Evolutionary conservation across 2,888 invertebrate species (phyloP), one percentile per base, ranked within the genome.

Genomic region (Empis stercorea): DNA sequence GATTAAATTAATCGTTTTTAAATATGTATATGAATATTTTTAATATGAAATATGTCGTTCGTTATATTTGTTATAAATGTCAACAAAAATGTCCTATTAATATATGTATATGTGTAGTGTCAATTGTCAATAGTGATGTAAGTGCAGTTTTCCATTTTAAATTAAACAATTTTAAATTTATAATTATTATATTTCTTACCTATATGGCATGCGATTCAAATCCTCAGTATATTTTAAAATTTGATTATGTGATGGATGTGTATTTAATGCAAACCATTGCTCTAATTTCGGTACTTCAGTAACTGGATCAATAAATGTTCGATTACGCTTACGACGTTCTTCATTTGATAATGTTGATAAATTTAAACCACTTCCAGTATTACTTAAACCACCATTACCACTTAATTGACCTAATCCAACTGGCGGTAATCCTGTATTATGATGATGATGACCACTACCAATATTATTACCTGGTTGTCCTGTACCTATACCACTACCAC

Each of bases 281-380:
- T 92, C 92, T 53, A 92, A 73, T 52, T 89, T 80, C 16, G 92
- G 92, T 48, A 99, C 94, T 73, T 99, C 99, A 14, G 95, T 93
- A 17, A 97, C 91, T 0, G 99, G 99, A 72, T 99, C 99, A 61
- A 99, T 99, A 72, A 99, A 99, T 38, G 99, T 96, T 56, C 99
- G 81, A 68, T 96, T 97, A 39, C 99, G 80, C 67, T 95, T 93
- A 54, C 94, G 80, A 34, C 92, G 77, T 63, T 93, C 92, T 59
- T 92, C 91, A n/a, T 79, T 81, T 13, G 78, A 76, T 37, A 82
- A 71, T 52, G 76, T 78, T 30, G 75, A 72, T 53, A 85, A 68
- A 59, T 81, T 84, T 5, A 79, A 63, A 43, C 75, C 72, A 23
- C 78, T n/a, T 9, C 13, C 27, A 40, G 14, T 16, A 27, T 14